These are phyloP conservation scores for Ecliptopera silaceata DNA, from an alignment of 2,888 invertebrate species.

Conservation along the genomic window DNA sequence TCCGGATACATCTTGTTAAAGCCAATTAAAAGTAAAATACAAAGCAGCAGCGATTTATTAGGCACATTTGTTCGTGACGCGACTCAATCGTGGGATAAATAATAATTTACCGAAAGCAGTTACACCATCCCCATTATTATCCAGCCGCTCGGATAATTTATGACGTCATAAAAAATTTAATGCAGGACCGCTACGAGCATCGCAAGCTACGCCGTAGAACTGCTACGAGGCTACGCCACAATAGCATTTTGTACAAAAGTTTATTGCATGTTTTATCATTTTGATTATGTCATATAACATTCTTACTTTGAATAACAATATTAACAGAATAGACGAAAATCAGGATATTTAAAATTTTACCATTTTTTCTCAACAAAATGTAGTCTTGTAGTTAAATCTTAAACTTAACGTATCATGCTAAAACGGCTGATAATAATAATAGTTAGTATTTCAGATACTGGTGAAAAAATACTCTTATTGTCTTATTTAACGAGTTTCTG, in stretches of 20 bases:
- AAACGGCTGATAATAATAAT: no score
- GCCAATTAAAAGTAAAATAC: conserved; percentile 1
- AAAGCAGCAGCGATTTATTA: background rate
- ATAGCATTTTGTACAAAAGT: conserved; percentile 5
- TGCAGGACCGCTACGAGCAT: conserved; percentile 26
- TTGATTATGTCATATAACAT: background rate
- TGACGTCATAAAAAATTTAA: conserved; percentile 35
- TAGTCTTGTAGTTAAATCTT: no score
- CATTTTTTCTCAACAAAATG: no score
- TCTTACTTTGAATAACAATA: background rate
- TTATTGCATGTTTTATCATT: conserved; percentile 11
- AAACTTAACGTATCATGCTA: no score
- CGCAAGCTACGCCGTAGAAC: conserved; percentile 1
- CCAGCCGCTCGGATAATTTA: conserved; percentile 31
- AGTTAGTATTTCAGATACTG: no score
- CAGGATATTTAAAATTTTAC: no score
- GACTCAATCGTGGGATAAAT: conserved; percentile 25
- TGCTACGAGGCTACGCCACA: conserved; percentile 14
- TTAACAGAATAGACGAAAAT: no score
- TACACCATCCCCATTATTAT: conserved; percentile 37
- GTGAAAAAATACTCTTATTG: background rate
- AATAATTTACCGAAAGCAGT: conserved; percentile 37
- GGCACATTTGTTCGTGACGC: conserved; percentile 8
- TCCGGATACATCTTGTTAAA: background rate
- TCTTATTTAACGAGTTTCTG: background rate